Percentiles rank a stretch among this genome's conserved stretches.
Conservation (phyloP, 2,797 vertebrate genomes). For the Lemur catta region DNA sequence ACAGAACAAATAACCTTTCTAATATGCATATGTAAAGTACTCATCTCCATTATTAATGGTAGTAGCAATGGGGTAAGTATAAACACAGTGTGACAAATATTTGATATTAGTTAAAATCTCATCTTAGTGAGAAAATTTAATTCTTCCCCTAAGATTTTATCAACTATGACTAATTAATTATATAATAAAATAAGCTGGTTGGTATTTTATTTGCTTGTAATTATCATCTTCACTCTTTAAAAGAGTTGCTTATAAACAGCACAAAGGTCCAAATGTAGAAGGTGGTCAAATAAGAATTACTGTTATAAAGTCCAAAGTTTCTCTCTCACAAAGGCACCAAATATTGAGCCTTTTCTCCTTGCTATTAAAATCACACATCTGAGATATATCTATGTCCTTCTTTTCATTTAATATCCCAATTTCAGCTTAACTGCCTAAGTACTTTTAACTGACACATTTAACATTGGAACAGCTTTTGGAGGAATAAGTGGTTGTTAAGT, state of each 20-base stretch:
- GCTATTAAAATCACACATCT: background rate
- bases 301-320: background rate
- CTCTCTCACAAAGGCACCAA: background rate
- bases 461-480: background rate
- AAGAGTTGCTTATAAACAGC: background rate
- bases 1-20: background rate
- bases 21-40: background rate
- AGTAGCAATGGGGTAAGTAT: background rate
- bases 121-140: conserved; percentile 31
- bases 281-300: background rate
- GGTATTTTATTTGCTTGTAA: background rate
- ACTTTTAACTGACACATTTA: background rate
- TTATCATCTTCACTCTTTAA: background rate
- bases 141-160: background rate
- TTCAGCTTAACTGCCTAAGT: background rate
- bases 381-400: background rate
- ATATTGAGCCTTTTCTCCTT: background rate
- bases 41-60: background rate
- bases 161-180: conserved; percentile 27
- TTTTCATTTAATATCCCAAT: background rate
- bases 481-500: background rate
- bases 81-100: background rate
- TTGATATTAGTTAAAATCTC: conserved; percentile 24
- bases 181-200: conserved; percentile 18
- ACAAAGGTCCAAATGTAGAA: background rate